Base-by-base conservation (phyloP, 2,888 invertebrate species). In the Ecliptopera silaceata region DNA sequence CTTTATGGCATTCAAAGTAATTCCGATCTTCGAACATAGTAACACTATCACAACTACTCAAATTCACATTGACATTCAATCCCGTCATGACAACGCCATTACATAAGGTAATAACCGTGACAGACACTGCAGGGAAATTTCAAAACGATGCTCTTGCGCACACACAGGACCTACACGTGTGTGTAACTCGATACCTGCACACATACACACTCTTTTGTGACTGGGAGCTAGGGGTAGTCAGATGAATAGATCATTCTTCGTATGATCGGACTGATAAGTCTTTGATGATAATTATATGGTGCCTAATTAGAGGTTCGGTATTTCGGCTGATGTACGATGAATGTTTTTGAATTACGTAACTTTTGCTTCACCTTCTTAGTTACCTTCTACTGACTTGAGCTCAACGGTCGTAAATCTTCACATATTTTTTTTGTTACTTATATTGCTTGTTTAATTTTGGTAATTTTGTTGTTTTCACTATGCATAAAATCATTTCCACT, bases 21-120 rank as follows among this genome's bases (percentile, higher is more conserved):
- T 47, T 42, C 38, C 54, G n/a, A 59, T 59, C 58, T 58, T 42
- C 42, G 42, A 59, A 59, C 59, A 59, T 50, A 31, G 59, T 50
- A 59, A 59, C 59, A 55, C 59, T 38, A 43, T 59, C 39, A 43
- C 44, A 59, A 53, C 56, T 60, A 47, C 44, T 56, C 54, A 61
- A 51, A 47, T 51, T 64, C 41, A 54, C 64, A 63, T 57, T 66
- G 66, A 64, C 64, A 66, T 64, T 66, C 64, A 63, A 66, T 66
- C 61, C 55, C 61, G 54, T 58, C 52, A 63, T 66, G 64, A 64
- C 63, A 61, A 53, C 58, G 60, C 62, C 59, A 64, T 64, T 66
- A 64, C 61, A 61, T 64, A 61, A 66, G 61, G 64, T 63, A 64
- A 66, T 61, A 64, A 59, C 66, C 66, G 60, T 66, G 66, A 64